Evolutionary conservation across 1,140 invertebrate genomes (phyloP), one percentile per base, ranked within the genome.

Genomic region (Orchestia grillus): DNA sequence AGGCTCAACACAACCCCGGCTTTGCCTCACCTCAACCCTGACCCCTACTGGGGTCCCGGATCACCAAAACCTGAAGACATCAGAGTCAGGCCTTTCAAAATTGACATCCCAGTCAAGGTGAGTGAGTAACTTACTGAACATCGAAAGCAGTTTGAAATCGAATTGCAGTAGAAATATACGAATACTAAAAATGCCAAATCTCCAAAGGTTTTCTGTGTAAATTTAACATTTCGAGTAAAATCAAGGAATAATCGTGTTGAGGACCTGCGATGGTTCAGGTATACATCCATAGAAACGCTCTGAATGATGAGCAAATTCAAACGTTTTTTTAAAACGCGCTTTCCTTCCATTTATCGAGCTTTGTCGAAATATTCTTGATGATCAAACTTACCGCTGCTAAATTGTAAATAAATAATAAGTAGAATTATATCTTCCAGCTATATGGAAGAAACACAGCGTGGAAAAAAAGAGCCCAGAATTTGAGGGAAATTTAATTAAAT

Each of bases 1-100:
- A 94, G 40, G 92, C 92, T 94, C 0, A 94, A 47, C 44, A 44
- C 92, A 44, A 94, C 92, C 44, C 92, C 92, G 36, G 44, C 92
- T 11, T 44, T 94, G 92, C 92, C 92, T 40, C 44, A 45, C 44
- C 43, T 94, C 92, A n/a, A 94, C 92, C 92, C 92, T 28, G 92
- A 94, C 44, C 92, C 92, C 43, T 90, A 44, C 41, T 90, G 88
- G 88, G 88, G 88, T 90, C 88, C 43, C 0, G 88, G 88, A 15
- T 1, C 8, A 4, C 88, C 4, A 4, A 90, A 42, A 44, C n/a
- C 8, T 15, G 43, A 44, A 42, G 88, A 90, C 41, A 42, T 41
- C 43, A 90, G 43, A 36, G 43, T 90, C 43, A 90, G n/a, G 36
- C 88, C 88, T 41, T 90, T 90, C 88, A 90, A 90, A 90, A 90